A percentile compares a stretch with the other conserved stretches of the same genome.
Evolutionary conservation across 2,113 vertebrate genomes (phyloP).

Genomic region (Callipepla californica): DNA sequence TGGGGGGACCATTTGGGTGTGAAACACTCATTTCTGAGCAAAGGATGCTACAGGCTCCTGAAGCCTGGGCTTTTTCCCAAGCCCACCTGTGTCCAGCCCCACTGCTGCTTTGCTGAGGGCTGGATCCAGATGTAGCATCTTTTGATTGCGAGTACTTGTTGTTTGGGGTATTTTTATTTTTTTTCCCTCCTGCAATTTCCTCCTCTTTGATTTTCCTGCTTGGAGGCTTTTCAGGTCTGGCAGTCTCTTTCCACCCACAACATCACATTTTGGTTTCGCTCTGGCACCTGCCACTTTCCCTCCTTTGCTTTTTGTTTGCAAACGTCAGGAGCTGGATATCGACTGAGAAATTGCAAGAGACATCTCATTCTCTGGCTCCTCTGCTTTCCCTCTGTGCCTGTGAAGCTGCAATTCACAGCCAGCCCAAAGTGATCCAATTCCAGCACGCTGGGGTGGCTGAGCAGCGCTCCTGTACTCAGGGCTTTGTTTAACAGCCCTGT

Average conservation of each 20-base stretch:
- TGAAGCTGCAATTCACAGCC: constrained; percentile 42
- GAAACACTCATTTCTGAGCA: background rate
- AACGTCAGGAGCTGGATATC: constrained; percentile 47
- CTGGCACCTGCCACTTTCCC: constrained; percentile 53
- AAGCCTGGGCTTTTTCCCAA: background rate
- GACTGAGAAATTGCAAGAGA: constrained; percentile 51
- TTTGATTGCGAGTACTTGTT: constrained; percentile 15
- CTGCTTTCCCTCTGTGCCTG: constrained; percentile 3
- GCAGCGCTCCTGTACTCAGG: background rate
- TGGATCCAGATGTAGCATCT: constrained; percentile 41
- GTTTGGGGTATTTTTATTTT: background rate
- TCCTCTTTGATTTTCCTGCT: constrained; percentile 37
- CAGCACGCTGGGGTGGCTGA: background rate
- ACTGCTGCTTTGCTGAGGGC: background rate
- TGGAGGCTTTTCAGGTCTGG: constrained; percentile 59
- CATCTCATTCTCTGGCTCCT: constrained; percentile 43
- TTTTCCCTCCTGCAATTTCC: constrained; percentile 30
- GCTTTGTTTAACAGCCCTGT: constrained; percentile 13
- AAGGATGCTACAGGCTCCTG: background rate
- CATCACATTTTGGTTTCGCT: constrained; percentile 43
- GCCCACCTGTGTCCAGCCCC: background rate
- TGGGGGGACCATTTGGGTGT: background rate
- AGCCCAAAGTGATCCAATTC: constrained; percentile 30
- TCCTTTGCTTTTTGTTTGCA: constrained; percentile 57
- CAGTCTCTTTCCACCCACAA: constrained; percentile 60